Percentiles rank a stretch among this genome's conserved stretches.
Conservation (phyloP, 2,797 vertebrate genomes). For the Cichlasoma orientale region DNA sequence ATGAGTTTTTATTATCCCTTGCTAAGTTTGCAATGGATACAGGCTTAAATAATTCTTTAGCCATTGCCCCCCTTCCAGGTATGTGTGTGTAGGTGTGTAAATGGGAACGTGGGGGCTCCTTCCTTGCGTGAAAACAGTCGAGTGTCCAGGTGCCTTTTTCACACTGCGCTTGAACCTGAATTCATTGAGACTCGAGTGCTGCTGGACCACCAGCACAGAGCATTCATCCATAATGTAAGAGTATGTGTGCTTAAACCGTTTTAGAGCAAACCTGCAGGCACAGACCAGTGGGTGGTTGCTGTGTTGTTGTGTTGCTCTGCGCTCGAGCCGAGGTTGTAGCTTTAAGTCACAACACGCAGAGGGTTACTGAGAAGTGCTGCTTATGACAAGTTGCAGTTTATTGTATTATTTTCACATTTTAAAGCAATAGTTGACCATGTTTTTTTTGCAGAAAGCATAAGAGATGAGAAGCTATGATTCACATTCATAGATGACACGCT, state of each 20-base stretch:
- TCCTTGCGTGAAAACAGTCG: conserved; percentile 19
- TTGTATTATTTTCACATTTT: not conserved
- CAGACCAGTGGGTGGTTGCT: not conserved
- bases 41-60: not conserved
- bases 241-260: not conserved
- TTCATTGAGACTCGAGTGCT: conserved; percentile 48
- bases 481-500: no score
- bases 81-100: not conserved
- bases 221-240: conserved; percentile 1
- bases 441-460: not conserved
- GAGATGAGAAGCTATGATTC: not conserved
- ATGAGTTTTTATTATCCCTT: conserved; percentile 23
- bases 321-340: conserved; percentile 17
- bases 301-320: not conserved
- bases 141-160: conserved; percentile 41
- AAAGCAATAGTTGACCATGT: no score
- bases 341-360: not conserved
- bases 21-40: not conserved
- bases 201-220: conserved; percentile 6
- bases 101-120: not conserved
- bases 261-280: accelerated
- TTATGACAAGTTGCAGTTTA: not conserved
- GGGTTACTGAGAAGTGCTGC: not conserved
- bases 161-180: conserved; percentile 51
- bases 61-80: not conserved